Percentiles rank a stretch among this genome's conserved stretches.
Conservation (phyloP, 2,113 vertebrate species). For the Paradisaea rubra region DNA sequence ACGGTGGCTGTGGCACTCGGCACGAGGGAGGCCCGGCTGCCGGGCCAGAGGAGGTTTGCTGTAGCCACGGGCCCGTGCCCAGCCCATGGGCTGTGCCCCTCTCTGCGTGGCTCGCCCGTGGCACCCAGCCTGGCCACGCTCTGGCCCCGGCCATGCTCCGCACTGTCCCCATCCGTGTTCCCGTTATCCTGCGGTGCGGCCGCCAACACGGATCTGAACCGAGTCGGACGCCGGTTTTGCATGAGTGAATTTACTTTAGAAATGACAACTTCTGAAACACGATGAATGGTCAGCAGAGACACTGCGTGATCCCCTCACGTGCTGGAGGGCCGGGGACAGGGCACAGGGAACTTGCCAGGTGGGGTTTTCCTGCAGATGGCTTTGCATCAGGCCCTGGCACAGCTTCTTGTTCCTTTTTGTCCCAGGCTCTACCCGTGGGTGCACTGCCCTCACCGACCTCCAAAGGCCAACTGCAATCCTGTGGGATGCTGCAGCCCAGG, state of each 20-base stretch:
- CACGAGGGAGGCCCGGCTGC: background rate
- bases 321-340: accelerated
- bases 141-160: background rate
- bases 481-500: background rate
- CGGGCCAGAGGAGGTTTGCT: background rate
- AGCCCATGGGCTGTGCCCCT: accelerated
- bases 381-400: background rate
- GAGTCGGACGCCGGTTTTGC: accelerated
- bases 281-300: background rate
- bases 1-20: accelerated
- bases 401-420: background rate
- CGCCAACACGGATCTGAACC: accelerated
- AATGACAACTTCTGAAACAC: background rate
- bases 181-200: accelerated
- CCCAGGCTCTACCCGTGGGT: background rate
- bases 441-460: background rate
- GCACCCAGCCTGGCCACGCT: background rate
- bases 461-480: background rate
- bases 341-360: background rate
- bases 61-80: accelerated
- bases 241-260: constrained; percentile 3
- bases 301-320: accelerated
- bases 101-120: accelerated
- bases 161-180: background rate
- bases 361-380: background rate